Percentiles rank a stretch among this genome's conserved stretches.
Evolutionary conservation across 2,113 vertebrate genomes (phyloP).

Genomic region (Eudyptes chrysolophus): DNA sequence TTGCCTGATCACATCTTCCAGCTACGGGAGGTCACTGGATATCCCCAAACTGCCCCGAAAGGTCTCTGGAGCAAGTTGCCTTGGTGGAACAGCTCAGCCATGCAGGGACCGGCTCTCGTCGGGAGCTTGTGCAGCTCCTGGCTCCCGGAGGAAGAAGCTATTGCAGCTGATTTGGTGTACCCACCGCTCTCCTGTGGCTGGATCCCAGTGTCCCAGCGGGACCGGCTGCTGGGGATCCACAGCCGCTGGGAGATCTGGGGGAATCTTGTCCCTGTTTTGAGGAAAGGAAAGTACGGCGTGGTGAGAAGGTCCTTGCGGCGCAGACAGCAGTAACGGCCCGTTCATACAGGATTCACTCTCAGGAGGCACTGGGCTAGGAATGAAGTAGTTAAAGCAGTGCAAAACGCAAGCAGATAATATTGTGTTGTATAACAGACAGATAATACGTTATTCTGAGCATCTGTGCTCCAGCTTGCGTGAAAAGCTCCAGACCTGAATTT

Average conservation of each 20-base stretch:
- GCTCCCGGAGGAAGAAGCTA: background rate
- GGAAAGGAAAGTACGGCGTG: fast-evolving
- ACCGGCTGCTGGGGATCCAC: background rate
- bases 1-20: background rate
- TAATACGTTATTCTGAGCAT: background rate
- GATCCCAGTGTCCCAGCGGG: background rate
- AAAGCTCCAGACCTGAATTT: constrained; percentile 11
- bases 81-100: background rate
- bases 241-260: background rate
- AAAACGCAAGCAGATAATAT: background rate
- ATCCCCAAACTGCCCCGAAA: background rate
- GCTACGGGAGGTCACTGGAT: background rate
- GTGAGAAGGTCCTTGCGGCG: background rate
- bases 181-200: background rate
- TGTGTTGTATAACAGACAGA: background rate
- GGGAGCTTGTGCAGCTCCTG: background rate
- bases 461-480: constrained; percentile 1
- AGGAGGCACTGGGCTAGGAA: background rate
- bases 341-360: fast-evolving
- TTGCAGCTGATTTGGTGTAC: background rate
- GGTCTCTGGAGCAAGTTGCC: background rate
- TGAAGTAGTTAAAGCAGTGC: background rate
- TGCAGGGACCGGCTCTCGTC: fast-evolving
- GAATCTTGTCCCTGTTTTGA: no score
- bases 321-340: fast-evolving